phyloP scores from a whole-genome alignment of 2,888 invertebrate genomes.

The Silvanus unidentatus region DNA sequence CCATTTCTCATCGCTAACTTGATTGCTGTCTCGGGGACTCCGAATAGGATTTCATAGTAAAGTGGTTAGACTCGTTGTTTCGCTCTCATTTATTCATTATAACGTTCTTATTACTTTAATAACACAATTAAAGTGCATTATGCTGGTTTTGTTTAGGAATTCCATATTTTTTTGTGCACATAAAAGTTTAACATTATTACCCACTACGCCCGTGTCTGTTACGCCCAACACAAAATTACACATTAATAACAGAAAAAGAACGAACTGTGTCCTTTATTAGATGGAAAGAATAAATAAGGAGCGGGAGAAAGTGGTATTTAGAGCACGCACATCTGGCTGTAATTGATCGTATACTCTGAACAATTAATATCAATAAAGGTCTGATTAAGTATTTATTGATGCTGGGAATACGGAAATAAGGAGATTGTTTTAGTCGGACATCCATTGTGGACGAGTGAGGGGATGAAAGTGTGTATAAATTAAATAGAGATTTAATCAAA shows the following conservation, averaged over 20 bases:
- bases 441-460: neutral
- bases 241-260: too few relatives aligned
- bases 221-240: too few relatives aligned
- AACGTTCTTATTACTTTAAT: neutral
- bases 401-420: neutral
- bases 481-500: neutral
- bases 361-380: constrained; percentile 35
- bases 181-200: too few relatives aligned
- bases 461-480: neutral
- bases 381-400: constrained; percentile 24
- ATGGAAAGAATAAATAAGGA: neutral
- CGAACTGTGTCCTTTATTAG: neutral
- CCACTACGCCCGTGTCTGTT: too few relatives aligned
- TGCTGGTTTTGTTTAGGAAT: too few relatives aligned
- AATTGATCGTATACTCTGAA: constrained; percentile 21
- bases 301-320: constrained; percentile 16
- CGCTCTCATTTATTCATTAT: constrained; percentile 1
- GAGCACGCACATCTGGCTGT: constrained; percentile 25
- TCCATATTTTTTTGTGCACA: too few relatives aligned
- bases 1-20: constrained; percentile 46
- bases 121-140: too few relatives aligned
- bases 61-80: constrained; percentile 38
- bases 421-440: too few relatives aligned
- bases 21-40: constrained; percentile 41
- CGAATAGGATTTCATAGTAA: constrained; percentile 41